Evolutionary conservation across 2,797 vertebrate genomes (phyloP).

Genomic region (Ctenosaura bakeri): DNA sequence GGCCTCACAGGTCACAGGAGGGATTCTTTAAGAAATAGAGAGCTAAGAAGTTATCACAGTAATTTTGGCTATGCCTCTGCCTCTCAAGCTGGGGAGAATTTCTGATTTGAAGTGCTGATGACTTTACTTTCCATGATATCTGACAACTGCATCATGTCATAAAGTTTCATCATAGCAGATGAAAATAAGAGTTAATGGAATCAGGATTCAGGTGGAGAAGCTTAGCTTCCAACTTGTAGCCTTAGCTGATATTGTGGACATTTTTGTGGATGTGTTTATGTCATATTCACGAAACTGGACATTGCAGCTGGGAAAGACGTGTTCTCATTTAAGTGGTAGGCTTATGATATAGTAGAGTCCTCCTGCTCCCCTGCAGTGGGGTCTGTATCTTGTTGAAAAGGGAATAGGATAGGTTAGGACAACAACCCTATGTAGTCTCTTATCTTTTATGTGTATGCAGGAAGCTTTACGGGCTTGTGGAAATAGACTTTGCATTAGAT

Average conservation of each 20-base stretch:
- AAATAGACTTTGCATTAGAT: neutral
- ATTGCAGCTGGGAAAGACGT: neutral
- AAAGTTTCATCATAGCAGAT: neutral
- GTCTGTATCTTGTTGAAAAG: neutral
- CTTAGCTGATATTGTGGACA: too few species aligned
- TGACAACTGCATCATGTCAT: neutral
- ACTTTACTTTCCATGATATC: neutral
- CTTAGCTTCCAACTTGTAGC: neutral
- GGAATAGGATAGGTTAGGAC: neutral
- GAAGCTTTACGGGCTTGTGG: neutral
- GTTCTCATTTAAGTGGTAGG: neutral
- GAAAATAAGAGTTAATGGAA: neutral
- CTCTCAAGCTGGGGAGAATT: neutral
- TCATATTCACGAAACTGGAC: neutral
- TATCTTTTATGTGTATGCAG: slow-evolving; percentile 6
- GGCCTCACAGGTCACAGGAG: too few species aligned
- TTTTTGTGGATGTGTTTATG: neutral
- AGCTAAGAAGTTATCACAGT: neutral
- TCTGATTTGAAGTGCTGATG: neutral
- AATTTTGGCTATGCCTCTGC: neutral
- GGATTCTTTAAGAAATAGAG: neutral
- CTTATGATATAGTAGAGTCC: neutral
- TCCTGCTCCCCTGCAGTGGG: too few species aligned
- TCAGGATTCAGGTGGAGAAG: neutral
- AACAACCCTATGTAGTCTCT: neutral